Conservation (phyloP, 2,113 vertebrate species). For the Ceratotherium simum region DNA sequence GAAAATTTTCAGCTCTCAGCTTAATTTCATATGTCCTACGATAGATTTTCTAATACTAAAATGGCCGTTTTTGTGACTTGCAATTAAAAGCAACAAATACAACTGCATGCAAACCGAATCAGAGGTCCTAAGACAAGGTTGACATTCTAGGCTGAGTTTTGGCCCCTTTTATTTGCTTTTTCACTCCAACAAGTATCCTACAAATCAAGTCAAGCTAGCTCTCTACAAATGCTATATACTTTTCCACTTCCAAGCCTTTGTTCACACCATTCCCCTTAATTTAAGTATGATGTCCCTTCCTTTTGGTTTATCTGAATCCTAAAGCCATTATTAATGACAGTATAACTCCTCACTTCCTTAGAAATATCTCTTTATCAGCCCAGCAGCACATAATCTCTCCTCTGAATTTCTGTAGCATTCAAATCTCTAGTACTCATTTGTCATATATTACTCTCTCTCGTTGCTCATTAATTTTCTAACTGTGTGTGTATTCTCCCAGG, state of each 20-base stretch:
- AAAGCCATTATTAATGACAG: constrained; percentile 28
- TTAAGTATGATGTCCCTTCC: constrained; percentile 22
- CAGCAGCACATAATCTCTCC: background rate
- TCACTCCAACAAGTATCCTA: background rate
- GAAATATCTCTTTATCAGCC: constrained; percentile 12
- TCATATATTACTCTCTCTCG: background rate
- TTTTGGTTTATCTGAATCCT: constrained; percentile 21
- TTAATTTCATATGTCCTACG: constrained; percentile 25
- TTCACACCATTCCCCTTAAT: constrained; percentile 17
- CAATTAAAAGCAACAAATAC: constrained; percentile 49
- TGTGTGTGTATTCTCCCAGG: background rate
- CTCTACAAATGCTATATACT: background rate
- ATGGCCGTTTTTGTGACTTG: constrained; percentile 11
- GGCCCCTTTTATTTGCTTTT: background rate
- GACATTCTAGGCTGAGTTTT: background rate
- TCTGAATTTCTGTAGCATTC: constrained; percentile 46
- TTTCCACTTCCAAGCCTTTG: constrained; percentile 13
- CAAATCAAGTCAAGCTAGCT: background rate
- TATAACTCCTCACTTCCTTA: background rate
- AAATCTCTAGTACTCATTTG: background rate
- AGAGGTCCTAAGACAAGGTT: background rate
- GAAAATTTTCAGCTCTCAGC: background rate
- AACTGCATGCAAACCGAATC: background rate
- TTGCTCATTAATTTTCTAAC: constrained; percentile 21
- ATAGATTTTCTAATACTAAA: constrained; percentile 35